phyloP scores from a whole-genome alignment of 2,888 invertebrate species.

The Lathronympha strigana region DNA sequence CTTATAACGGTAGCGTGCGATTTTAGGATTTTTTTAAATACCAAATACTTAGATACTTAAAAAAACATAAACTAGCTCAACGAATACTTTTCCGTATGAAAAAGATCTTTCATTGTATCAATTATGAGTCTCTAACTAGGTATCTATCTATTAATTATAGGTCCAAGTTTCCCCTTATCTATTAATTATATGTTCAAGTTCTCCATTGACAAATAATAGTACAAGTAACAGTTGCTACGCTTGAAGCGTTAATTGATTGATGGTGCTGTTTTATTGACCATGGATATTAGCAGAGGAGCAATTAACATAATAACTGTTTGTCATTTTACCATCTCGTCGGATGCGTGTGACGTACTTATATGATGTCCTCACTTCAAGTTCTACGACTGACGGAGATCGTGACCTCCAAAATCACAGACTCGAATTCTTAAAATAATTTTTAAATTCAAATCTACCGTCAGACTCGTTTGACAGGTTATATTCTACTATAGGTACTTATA shows the following conservation, averaged over 20 bases:
- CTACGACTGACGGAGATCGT: neutral
- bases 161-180: neutral
- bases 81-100: too few species aligned
- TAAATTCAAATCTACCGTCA: too few species aligned
- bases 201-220: neutral
- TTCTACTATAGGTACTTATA: too few species aligned
- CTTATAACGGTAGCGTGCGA: too few species aligned
- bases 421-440: neutral
- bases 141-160: neutral
- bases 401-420: neutral
- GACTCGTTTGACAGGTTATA: too few species aligned
- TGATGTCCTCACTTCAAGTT: neutral
- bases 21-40: too few species aligned
- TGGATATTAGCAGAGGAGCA: neutral
- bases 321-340: slow-evolving; percentile 13
- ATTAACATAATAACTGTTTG: neutral
- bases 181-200: neutral
- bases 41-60: too few species aligned
- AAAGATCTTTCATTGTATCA: too few species aligned
- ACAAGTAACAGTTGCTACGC: neutral
- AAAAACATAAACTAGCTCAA: too few species aligned
- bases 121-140: too few species aligned
- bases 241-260: slow-evolving; percentile 1
- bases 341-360: slow-evolving; percentile 5
- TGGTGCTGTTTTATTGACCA: slow-evolving; percentile 10